Evolutionary conservation across 2,888 invertebrate genomes (phyloP).

Genomic region (Sclerodermus sp.): DNA sequence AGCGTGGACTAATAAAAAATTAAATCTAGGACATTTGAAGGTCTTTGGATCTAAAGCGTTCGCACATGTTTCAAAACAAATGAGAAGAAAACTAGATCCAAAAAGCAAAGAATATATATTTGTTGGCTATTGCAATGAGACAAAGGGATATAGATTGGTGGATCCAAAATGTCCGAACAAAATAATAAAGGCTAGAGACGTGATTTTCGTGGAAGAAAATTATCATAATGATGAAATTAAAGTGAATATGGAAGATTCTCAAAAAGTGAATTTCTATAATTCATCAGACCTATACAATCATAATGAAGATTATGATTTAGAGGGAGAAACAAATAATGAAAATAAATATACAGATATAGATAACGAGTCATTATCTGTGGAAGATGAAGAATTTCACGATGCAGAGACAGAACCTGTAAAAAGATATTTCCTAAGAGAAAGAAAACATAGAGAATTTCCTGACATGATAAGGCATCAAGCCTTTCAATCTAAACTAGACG

Average conservation of each 20-base stretch:
- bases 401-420: neutral
- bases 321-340: neutral
- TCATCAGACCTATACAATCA: too few species aligned
- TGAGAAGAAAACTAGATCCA: constrained; percentile 8
- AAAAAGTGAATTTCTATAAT: neutral
- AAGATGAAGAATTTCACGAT: neutral
- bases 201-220: neutral
- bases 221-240: neutral
- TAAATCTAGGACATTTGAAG: constrained; percentile 1
- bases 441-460: neutral
- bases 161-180: neutral
- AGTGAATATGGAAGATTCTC: neutral
- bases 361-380: neutral
- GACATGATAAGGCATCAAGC: neutral
- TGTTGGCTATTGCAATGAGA: constrained; percentile 8
- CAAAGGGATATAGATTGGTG: constrained; percentile 5
- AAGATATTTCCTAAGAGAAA: neutral
- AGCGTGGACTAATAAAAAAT: constrained; percentile 9
- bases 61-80: constrained; percentile 8
- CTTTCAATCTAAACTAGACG: neutral
- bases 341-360: neutral
- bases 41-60: constrained; percentile 11
- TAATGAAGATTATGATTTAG: neutral
- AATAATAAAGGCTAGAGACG: neutral
- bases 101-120: constrained; percentile 8